A percentile compares a stretch with the other conserved stretches of the same genome.
phyloP scores from a whole-genome alignment of 23 tunicate species.

The Ciona savignyi region DNA sequence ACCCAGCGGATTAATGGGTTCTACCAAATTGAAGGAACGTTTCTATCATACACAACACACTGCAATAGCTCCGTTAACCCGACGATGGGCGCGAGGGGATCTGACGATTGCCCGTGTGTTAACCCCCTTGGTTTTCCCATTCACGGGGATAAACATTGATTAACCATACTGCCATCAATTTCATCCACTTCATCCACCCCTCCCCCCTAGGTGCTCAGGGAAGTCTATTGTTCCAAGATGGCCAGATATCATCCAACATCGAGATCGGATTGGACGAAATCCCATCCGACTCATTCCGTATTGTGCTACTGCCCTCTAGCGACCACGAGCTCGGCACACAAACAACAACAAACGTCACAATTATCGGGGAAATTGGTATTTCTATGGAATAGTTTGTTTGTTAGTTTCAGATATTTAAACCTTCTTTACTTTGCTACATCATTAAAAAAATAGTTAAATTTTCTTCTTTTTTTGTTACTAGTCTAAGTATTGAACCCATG shows the following conservation, averaged over 20 bases:
- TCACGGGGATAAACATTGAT: no score
- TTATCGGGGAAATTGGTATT: constrained; percentile 53
- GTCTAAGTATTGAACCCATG: no score
- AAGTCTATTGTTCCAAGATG: constrained; percentile 47
- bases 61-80: no score
- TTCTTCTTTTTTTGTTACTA: background rate
- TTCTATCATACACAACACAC: no score
- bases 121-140: no score
- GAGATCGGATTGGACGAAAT: constrained; percentile 71
- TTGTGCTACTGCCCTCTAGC: constrained; percentile 59
- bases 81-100: no score
- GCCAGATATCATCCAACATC: constrained; percentile 69
- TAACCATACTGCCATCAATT: no score
- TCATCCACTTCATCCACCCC: background rate
- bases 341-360: constrained; percentile 58
- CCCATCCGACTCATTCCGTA: constrained; percentile 58
- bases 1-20: no score
- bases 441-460: no score
- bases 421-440: no score
- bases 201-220: constrained; percentile 65
- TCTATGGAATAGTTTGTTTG: background rate
- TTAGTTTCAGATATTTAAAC: background rate
- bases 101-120: no score
- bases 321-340: constrained; percentile 56
- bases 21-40: no score